Percentiles rank a stretch among this genome's conserved stretches.
Evolutionary conservation across 1,140 invertebrate species (phyloP).

Genomic region (Piezodorus guildinii): DNA sequence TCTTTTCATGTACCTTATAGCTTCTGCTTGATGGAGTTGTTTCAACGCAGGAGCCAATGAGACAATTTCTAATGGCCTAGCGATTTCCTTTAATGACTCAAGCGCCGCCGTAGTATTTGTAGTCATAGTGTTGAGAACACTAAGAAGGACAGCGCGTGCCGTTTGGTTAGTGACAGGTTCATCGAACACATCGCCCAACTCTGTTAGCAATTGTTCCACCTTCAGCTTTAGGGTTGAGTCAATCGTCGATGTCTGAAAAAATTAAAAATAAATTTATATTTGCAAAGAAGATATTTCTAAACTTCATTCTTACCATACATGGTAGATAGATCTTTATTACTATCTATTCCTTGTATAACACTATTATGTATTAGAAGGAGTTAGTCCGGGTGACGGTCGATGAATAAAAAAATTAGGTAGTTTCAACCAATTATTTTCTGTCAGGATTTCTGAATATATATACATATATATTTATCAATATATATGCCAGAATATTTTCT

Average conservation of each 20-base stretch:
- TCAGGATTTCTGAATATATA: no score
- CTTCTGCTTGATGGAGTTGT: conserved; percentile 29
- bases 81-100: conserved; percentile 58
- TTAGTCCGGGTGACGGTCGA: no score
- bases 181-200: conserved; percentile 59
- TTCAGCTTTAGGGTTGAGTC: conserved; percentile 49
- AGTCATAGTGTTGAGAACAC: conserved; percentile 50
- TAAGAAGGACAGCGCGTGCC: conserved; percentile 48
- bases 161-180: conserved; percentile 62
- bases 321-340: no score
- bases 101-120: conserved; percentile 57
- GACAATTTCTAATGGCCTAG: conserved; percentile 53
- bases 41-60: conserved; percentile 47
- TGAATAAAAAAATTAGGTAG: no score
- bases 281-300: no score
- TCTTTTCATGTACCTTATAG: conserved; percentile 35
- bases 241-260: conserved; percentile 38
- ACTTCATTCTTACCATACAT: no score
- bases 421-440: no score
- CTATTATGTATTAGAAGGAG: no score
- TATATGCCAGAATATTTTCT: no score
- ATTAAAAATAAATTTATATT: conserved; percentile 9
- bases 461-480: no score
- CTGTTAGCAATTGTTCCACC: conserved; percentile 50
- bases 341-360: no score